Conservation (phyloP, 2,888 invertebrate genomes). For the Megastigmus dorsalis region DNA sequence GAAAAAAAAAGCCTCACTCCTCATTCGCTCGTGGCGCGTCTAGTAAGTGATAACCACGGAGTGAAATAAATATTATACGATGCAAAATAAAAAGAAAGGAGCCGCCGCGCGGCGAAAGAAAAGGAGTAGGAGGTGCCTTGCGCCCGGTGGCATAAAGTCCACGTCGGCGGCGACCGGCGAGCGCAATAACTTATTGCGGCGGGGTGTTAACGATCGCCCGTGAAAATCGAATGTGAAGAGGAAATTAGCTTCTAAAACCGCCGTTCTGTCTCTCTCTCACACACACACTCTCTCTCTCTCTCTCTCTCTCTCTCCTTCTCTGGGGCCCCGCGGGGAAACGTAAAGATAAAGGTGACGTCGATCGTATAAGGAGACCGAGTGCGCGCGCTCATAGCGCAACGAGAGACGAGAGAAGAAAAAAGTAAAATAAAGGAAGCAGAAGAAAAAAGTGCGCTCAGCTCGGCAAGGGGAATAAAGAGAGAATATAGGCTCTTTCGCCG, state of each 20-base stretch:
- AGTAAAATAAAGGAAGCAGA: slow-evolving; percentile 20
- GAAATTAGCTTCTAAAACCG: slow-evolving; percentile 71
- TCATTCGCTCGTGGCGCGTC: slow-evolving; percentile 45
- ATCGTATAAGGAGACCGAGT: slow-evolving; percentile 52
- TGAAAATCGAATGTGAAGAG: slow-evolving; percentile 72
- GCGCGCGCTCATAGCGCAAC: slow-evolving; percentile 30
- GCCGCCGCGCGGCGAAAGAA: slow-evolving; percentile 3
- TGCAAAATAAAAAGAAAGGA: slow-evolving; percentile 64
- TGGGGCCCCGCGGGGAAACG: slow-evolving; percentile 52
- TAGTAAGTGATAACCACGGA: slow-evolving; percentile 68
- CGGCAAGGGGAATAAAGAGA: slow-evolving; percentile 55
- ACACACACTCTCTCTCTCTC: slow-evolving; percentile 7
- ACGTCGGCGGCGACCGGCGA: too few species aligned
- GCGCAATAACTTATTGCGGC: slow-evolving; percentile 65
- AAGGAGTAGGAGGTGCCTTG: slow-evolving; percentile 46
- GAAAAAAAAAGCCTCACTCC: slow-evolving; percentile 57
- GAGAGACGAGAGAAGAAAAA: slow-evolving; percentile 30
- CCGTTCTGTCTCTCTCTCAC: slow-evolving; percentile 30
- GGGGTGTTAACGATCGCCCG: slow-evolving; percentile 66
- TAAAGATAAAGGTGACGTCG: slow-evolving; percentile 66
- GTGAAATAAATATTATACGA: slow-evolving; percentile 72
- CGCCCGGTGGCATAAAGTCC: slow-evolving; percentile 51
- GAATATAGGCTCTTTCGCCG: slow-evolving; percentile 49
- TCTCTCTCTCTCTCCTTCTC: background rate
- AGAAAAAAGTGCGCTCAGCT: slow-evolving; percentile 14